Evolutionary conservation across 2,888 invertebrate species (phyloP).

Genomic region (Drosophila buzzatii): DNA sequence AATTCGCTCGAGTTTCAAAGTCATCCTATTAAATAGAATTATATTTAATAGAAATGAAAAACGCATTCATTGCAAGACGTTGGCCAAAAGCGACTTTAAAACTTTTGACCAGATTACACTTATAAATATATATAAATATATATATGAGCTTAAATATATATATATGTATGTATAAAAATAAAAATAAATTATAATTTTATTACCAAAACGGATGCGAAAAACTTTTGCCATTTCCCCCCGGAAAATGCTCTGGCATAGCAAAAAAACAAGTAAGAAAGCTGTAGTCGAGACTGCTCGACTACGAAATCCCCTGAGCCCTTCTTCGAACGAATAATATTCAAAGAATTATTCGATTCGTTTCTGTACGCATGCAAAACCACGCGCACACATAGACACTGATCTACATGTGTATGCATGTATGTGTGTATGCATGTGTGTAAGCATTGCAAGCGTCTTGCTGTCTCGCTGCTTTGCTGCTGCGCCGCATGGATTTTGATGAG

Average conservation of each 20-base stretch:
- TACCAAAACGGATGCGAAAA: conserved; percentile 71
- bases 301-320: too few relatives aligned
- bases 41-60: background rate
- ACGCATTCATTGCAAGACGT: background rate
- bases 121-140: conserved; percentile 2
- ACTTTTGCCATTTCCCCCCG: conserved; percentile 72
- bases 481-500: too few relatives aligned
- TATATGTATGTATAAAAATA: conserved; percentile 38
- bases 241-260: conserved; percentile 32
- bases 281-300: too few relatives aligned
- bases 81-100: conserved; percentile 1
- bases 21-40: background rate
- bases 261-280: conserved; percentile 57
- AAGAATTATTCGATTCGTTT: too few relatives aligned
- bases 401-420: too few relatives aligned
- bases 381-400: too few relatives aligned
- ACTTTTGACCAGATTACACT: conserved; percentile 21
- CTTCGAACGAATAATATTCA: too few relatives aligned
- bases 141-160: background rate
- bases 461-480: too few relatives aligned
- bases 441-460: too few relatives aligned
- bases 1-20: too few relatives aligned
- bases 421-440: too few relatives aligned
- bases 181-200: conserved; percentile 78
- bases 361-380: too few relatives aligned